Evolutionary conservation across 2,888 invertebrate genomes (phyloP).

Genomic region (Sarcophaga subvicina): DNA sequence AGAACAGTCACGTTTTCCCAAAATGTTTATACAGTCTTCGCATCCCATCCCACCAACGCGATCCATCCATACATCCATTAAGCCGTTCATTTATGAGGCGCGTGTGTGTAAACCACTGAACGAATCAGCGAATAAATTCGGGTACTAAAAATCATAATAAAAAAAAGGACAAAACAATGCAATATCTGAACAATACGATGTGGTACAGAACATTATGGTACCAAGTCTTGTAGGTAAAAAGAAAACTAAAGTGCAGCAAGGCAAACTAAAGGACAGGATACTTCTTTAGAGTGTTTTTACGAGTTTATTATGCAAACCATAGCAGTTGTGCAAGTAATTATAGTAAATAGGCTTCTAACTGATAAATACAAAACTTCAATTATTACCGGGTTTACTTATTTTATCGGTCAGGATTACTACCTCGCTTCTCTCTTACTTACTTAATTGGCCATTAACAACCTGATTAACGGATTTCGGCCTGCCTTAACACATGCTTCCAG

Average conservation of each 20-base stretch:
- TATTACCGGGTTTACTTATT: too few species aligned
- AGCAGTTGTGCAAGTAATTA: conserved; percentile 9
- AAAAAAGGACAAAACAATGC: conserved; percentile 41
- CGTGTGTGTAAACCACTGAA: background rate
- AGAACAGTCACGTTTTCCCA: conserved; percentile 41
- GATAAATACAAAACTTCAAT: too few species aligned
- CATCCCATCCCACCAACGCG: background rate
- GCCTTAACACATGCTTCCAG: too few species aligned
- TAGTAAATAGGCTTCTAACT: conserved; percentile 9
- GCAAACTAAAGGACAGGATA: conserved; percentile 29
- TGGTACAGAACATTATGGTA: background rate
- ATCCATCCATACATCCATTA: background rate
- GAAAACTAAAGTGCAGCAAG: conserved; percentile 10
- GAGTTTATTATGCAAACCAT: conserved; percentile 67
- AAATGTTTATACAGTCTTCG: background rate
- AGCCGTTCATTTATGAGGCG: conserved; percentile 8
- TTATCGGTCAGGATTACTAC: too few species aligned
- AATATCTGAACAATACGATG: conserved; percentile 34
- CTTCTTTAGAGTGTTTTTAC: conserved; percentile 54
- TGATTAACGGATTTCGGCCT: too few species aligned
- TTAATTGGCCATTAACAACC: too few species aligned
- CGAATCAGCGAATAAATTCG: conserved; percentile 35
- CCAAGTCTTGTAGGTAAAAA: background rate
- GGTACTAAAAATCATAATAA: conserved; percentile 24
- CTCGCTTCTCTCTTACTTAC: too few species aligned